Evolutionary conservation across 2,888 invertebrate genomes (phyloP).

Genomic region (Oscheius sp.): DNA sequence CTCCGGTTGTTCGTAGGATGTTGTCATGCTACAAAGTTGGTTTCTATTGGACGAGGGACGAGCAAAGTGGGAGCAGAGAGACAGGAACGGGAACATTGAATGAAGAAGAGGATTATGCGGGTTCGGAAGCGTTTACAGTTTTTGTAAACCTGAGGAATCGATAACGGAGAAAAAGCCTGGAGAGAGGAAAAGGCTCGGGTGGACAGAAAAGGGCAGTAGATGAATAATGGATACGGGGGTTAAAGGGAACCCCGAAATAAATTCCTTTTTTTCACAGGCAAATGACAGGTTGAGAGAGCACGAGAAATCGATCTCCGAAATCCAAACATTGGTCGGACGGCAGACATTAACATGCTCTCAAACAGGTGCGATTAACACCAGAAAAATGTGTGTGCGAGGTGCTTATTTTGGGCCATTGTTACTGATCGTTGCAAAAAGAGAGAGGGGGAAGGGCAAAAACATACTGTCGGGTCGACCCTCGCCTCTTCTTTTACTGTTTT

Average conservation of each 20-base stretch:
- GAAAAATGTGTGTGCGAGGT: not conserved
- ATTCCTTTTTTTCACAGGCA: too few species aligned
- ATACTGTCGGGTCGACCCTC: not conserved
- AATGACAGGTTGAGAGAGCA: not conserved
- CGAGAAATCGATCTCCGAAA: constrained; percentile 13
- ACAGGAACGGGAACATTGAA: constrained; percentile 21
- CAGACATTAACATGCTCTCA: constrained; percentile 12
- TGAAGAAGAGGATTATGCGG: constrained; percentile 8
- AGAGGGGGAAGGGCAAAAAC: not conserved
- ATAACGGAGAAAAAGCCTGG: not conserved
- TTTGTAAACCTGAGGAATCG: too few species aligned
- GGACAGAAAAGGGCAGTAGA: not conserved
- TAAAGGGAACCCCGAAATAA: too few species aligned
- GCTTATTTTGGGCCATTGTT: not conserved
- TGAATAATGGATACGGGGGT: not conserved
- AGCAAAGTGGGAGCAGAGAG: not conserved
- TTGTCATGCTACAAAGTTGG: constrained; percentile 24
- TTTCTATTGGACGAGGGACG: constrained; percentile 5
- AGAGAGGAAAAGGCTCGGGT: not conserved
- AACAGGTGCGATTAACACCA: not conserved
- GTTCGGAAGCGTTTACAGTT: not conserved
- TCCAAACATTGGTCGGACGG: constrained; percentile 17
- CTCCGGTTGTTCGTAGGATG: constrained; percentile 12
- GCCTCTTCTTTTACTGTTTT: not conserved
- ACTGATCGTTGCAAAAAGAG: not conserved